These are phyloP conservation scores for Xerus rutilus DNA, from an alignment of 2,797 vertebrate species.

Conservation along the genomic window DNA sequence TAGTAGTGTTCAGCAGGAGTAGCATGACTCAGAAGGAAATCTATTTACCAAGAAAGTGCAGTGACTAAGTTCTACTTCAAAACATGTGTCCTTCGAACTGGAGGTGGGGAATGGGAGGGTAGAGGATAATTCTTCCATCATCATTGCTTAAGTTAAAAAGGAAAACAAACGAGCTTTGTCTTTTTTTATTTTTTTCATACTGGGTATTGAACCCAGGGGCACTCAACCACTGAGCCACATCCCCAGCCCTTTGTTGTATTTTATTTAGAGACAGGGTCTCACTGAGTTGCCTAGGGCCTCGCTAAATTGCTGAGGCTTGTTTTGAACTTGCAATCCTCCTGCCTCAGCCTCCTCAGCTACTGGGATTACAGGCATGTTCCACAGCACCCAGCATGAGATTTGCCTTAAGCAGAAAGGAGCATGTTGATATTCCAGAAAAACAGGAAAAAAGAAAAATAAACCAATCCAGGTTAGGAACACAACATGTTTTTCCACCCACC, in stretches of 20 bases:
- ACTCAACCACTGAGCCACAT: no score
- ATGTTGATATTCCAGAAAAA: conserved; percentile 35
- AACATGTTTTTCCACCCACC: conserved; percentile 68
- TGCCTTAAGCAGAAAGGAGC: conserved; percentile 62
- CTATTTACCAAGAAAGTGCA: conserved; percentile 77
- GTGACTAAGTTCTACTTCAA: conserved; percentile 81
- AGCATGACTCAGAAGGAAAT: conserved; percentile 78
- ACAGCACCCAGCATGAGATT: not conserved
- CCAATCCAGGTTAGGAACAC: conserved; percentile 57
- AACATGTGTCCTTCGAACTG: conserved; percentile 69
- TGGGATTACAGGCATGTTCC: no score
- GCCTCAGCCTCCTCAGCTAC: no score
- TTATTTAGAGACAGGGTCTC: no score
- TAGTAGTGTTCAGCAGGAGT: conserved; percentile 76
- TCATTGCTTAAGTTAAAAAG: conserved; percentile 20
- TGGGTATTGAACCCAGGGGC: no score
- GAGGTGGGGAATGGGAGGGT: conserved; percentile 44
- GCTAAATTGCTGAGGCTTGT: no score
- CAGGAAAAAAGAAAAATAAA: conserved; percentile 40
- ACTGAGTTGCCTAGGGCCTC: no score
- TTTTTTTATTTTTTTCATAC: no score
- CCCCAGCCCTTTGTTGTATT: no score
- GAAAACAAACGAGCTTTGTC: conserved; percentile 60
- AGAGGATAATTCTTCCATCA: conserved; percentile 68
- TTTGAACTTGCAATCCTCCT: no score